A percentile compares a stretch with the other conserved stretches of the same genome.
phyloP scores from a whole-genome alignment of 2,113 vertebrate genomes.

The Halcyon malimbica region DNA sequence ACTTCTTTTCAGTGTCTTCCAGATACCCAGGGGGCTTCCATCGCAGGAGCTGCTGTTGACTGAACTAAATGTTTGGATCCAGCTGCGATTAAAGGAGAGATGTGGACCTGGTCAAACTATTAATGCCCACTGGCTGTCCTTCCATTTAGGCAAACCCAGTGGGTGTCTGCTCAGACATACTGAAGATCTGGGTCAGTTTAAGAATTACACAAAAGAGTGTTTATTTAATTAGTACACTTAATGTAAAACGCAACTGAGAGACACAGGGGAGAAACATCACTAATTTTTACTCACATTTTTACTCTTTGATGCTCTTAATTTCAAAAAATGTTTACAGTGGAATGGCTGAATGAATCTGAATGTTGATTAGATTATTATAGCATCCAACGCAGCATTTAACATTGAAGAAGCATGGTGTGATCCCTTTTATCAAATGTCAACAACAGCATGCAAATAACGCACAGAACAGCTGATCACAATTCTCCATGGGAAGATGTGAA shows the following conservation, averaged over 20 bases:
- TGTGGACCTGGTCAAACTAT: background rate
- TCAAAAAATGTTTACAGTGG: constrained; percentile 21
- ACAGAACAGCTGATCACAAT: constrained; percentile 31
- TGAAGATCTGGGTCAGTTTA: constrained; percentile 20
- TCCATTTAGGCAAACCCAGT: background rate
- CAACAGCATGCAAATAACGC: constrained; percentile 32
- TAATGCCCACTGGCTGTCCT: background rate
- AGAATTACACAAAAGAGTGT: constrained; percentile 41
- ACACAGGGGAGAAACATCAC: constrained; percentile 53
- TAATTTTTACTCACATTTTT: constrained; percentile 48
- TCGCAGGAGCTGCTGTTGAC: background rate
- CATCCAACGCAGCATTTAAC: constrained; percentile 16
- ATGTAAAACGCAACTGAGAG: constrained; percentile 2
- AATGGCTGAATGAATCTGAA: constrained; percentile 39
- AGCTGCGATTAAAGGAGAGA: background rate
- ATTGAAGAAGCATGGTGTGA: constrained; percentile 13
- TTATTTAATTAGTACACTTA: constrained; percentile 55
- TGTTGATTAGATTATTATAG: constrained; percentile 50
- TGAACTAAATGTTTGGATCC: background rate
- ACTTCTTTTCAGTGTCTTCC: background rate
- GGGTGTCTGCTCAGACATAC: background rate
- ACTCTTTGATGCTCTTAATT: constrained; percentile 53
- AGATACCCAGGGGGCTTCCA: background rate
- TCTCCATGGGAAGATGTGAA: constrained; percentile 29
- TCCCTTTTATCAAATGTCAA: constrained; percentile 45